Percentiles rank a stretch among this genome's conserved stretches.
phyloP scores from a whole-genome alignment of 2,113 vertebrate genomes.

The Hemibagrus wyckioides region DNA sequence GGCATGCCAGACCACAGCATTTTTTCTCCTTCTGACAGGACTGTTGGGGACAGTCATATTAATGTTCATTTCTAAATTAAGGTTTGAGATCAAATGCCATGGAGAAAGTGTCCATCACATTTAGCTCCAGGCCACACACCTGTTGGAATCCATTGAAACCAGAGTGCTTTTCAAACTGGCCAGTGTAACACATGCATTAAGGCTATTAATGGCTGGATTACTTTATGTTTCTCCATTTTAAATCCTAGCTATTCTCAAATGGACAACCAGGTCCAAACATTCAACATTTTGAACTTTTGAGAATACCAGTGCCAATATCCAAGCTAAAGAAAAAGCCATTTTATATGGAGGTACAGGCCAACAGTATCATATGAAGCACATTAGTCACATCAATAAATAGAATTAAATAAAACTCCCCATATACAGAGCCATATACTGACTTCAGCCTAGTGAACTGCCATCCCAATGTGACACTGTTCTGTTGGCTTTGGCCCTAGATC shows the following conservation, averaged over 20 bases:
- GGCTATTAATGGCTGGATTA: slow-evolving; percentile 4
- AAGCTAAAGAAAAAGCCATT: slow-evolving; percentile 20
- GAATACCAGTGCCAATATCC: background rate
- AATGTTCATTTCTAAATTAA: slow-evolving; percentile 71
- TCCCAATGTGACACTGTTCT: slow-evolving; percentile 23
- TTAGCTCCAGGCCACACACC: slow-evolving; percentile 9
- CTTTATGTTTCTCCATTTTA: background rate
- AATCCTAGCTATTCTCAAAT: background rate
- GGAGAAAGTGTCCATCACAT: slow-evolving; percentile 12
- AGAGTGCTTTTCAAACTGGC: slow-evolving; percentile 1
- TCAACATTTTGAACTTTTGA: background rate
- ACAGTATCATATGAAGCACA: background rate
- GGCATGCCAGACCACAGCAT: slow-evolving; percentile 7
- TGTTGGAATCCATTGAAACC: slow-evolving; percentile 37
- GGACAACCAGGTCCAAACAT: background rate
- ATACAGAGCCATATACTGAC: slow-evolving; percentile 2
- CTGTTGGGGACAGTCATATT: slow-evolving; percentile 33
- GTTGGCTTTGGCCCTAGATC: background rate
- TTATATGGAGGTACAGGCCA: background rate
- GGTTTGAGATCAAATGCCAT: slow-evolving; percentile 46
- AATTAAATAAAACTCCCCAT: background rate
- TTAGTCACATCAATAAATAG: background rate
- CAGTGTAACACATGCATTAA: background rate
- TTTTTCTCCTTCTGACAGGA: slow-evolving; percentile 32
- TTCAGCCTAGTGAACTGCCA: slow-evolving; percentile 11